A percentile compares a stretch with the other conserved stretches of the same genome.
Conservation (phyloP, 2,797 vertebrate genomes). For the Falco novaeseelandiae region DNA sequence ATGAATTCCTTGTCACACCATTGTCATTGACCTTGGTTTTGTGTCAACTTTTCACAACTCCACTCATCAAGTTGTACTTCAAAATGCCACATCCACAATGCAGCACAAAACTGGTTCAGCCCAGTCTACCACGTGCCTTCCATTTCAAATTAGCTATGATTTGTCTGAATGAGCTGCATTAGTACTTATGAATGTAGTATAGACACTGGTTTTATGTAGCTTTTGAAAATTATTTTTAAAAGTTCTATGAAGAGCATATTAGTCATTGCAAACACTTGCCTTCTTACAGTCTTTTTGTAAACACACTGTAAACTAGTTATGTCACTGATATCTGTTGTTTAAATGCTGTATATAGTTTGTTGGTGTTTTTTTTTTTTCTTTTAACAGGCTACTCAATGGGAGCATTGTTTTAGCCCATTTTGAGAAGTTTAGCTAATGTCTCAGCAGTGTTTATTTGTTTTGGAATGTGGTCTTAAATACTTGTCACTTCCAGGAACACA, state of each 20-base stretch:
- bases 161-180: background rate
- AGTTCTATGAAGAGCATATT: background rate
- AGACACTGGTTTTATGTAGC: background rate
- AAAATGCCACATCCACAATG: background rate
- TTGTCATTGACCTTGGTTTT: background rate
- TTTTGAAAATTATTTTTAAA: background rate
- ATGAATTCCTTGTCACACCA: background rate
- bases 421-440: background rate
- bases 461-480: background rate
- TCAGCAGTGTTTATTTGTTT: slow-evolving; percentile 8
- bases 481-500: background rate
- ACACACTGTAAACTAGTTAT: background rate
- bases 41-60: background rate
- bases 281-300: background rate
- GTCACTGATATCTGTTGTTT: background rate
- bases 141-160: background rate
- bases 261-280: background rate
- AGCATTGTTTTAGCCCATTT: background rate
- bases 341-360: background rate
- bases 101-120: background rate
- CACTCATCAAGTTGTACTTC: background rate
- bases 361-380: background rate
- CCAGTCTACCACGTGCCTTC: background rate
- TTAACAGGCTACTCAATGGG: background rate
- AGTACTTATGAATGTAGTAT: background rate